These are phyloP conservation scores for Invenusta paracnida DNA, from an alignment of 2,888 invertebrate genomes.

Conservation along the genomic window DNA sequence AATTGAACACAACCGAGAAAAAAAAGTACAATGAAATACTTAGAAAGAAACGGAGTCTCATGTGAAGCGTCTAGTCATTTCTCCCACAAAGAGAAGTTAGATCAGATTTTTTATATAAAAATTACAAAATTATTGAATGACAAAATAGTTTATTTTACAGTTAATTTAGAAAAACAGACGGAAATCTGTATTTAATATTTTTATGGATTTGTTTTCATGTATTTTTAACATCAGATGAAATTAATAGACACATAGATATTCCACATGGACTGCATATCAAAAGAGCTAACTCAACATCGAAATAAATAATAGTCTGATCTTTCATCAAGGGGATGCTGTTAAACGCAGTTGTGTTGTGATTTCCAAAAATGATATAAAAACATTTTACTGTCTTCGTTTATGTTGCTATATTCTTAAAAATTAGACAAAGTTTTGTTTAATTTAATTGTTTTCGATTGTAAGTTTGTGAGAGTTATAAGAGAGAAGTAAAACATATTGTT, in stretches of 20 bases:
- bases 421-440: constrained; percentile 21
- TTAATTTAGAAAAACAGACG: constrained; percentile 18
- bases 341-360: not conserved
- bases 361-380: not conserved
- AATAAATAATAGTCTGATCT: not conserved
- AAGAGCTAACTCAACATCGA: constrained; percentile 8
- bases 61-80: constrained; percentile 12
- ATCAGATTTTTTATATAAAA: not conserved
- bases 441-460: not conserved
- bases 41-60: constrained; percentile 26
- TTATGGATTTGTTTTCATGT: not conserved
- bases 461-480: not conserved
- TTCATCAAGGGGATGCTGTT: not conserved
- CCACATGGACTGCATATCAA: not conserved
- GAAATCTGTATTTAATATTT: not conserved
- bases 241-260: constrained; percentile 16
- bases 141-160: not conserved
- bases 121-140: not conserved
- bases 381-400: not conserved
- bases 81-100: constrained; percentile 4
- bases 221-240: not conserved
- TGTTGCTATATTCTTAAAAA: constrained; percentile 1
- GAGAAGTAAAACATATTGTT: not conserved
- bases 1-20: not conserved
- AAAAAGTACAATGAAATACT: not conserved